Conservation (phyloP, 2,797 vertebrate genomes). For the Taenioides sp. region DNA sequence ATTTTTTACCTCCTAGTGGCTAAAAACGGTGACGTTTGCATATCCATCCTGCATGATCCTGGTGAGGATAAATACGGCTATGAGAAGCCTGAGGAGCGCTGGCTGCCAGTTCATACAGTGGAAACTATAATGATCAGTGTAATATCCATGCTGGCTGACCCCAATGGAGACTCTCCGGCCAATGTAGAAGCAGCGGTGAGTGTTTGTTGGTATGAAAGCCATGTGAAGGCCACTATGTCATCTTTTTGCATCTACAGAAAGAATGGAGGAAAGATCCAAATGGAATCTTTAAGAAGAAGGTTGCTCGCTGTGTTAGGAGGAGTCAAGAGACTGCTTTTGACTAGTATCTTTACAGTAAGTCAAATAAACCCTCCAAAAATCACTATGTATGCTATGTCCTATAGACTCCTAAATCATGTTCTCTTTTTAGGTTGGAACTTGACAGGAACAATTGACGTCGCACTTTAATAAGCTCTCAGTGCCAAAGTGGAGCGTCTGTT, state of each 20-base stretch:
- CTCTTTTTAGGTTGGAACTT: conserved; percentile 40
- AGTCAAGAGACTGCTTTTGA: conserved; percentile 82
- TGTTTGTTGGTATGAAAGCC: neutral
- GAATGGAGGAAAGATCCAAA: conserved; percentile 80
- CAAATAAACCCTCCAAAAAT: neutral
- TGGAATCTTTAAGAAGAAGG: conserved; percentile 79
- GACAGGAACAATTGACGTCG: conserved; percentile 17
- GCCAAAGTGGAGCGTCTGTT: neutral
- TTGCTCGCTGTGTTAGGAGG: conserved; percentile 77
- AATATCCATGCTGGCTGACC: conserved; percentile 98
- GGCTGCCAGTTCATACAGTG: conserved; percentile 96
- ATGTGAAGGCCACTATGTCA: neutral
- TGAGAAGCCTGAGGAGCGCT: conserved; percentile 95
- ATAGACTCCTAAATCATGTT: neutral
- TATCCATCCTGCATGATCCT: conserved; percentile 96
- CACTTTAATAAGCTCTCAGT: neutral
- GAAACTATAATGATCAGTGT: conserved; percentile 99
- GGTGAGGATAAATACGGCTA: conserved; percentile 98
- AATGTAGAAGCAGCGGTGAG: conserved; percentile 98
- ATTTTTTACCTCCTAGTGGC: conserved; percentile 77
- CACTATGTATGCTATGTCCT: neutral
- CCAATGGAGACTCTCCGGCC: conserved; percentile 95
- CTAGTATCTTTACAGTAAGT: conserved; percentile 48
- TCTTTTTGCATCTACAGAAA: conserved; percentile 60
- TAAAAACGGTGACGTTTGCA: conserved; percentile 96